phyloP scores from a whole-genome alignment of 2,797 vertebrate species.

The Phoxinus dragarum region DNA sequence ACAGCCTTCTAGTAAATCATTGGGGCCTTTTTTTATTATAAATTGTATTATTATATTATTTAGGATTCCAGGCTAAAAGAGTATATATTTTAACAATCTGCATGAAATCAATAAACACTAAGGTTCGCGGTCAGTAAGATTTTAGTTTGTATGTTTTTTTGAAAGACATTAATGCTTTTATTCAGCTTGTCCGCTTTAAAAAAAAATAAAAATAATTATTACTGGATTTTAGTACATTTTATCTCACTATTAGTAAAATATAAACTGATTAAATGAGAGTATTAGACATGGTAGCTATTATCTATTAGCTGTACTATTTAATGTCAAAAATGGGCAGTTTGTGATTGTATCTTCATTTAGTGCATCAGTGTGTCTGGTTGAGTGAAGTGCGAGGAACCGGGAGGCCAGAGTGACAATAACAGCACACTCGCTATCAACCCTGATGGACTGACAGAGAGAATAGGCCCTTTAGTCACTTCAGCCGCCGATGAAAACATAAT shows the following conservation, averaged over 20 bases:
- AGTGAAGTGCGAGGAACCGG: slow-evolving; percentile 25
- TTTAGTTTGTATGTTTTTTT: neutral
- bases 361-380: slow-evolving; percentile 3
- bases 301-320: neutral
- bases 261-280: neutral
- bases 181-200: neutral
- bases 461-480: slow-evolving; percentile 61
- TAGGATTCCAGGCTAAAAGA: no score
- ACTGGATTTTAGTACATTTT: neutral
- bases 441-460: slow-evolving; percentile 52
- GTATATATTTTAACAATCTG: neutral
- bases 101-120: neutral
- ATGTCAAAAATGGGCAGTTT: neutral
- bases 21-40: neutral
- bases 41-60: neutral
- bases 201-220: neutral
- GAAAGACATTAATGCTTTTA: neutral
- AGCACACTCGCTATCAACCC: slow-evolving; percentile 43
- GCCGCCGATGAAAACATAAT: slow-evolving; percentile 90
- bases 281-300: neutral
- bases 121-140: neutral
- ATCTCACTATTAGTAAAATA: neutral
- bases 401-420: slow-evolving; percentile 43
- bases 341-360: neutral
- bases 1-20: neutral